phyloP scores from a whole-genome alignment of 1,140 invertebrate species.

The Listronotus bonariensis region DNA sequence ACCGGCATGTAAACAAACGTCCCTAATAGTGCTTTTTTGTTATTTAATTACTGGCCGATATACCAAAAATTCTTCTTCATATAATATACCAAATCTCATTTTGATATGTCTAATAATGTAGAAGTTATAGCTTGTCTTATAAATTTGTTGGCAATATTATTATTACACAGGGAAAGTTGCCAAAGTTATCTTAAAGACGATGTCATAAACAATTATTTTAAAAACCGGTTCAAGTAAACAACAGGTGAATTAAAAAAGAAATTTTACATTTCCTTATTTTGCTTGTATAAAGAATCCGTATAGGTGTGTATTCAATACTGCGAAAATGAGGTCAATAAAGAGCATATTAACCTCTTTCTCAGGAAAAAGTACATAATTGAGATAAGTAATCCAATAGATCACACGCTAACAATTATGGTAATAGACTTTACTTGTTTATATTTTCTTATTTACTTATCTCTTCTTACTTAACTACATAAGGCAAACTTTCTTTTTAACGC shows the following conservation, averaged over 20 bases:
- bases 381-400: slow-evolving; percentile 25
- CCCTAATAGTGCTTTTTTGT: too few species aligned
- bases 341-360: slow-evolving; percentile 26
- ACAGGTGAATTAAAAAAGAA: not conserved
- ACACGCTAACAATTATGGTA: slow-evolving; percentile 30
- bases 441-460: slow-evolving; percentile 7
- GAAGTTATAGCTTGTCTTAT: too few species aligned
- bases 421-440: slow-evolving; percentile 25
- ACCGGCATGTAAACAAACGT: too few species aligned
- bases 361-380: slow-evolving; percentile 27
- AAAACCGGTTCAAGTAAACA: not conserved
- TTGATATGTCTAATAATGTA: too few species aligned
- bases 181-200: not conserved
- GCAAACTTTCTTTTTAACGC: not conserved
- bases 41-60: too few species aligned
- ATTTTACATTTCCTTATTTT: not conserved
- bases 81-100: too few species aligned
- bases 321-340: slow-evolving; percentile 1
- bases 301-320: not conserved
- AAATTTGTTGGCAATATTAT: too few species aligned
- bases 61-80: too few species aligned
- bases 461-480: not conserved
- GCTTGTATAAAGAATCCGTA: not conserved
- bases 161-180: too few species aligned
- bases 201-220: not conserved